phyloP scores from a whole-genome alignment of 2,888 invertebrate genomes.

The Parelbella ahira region DNA sequence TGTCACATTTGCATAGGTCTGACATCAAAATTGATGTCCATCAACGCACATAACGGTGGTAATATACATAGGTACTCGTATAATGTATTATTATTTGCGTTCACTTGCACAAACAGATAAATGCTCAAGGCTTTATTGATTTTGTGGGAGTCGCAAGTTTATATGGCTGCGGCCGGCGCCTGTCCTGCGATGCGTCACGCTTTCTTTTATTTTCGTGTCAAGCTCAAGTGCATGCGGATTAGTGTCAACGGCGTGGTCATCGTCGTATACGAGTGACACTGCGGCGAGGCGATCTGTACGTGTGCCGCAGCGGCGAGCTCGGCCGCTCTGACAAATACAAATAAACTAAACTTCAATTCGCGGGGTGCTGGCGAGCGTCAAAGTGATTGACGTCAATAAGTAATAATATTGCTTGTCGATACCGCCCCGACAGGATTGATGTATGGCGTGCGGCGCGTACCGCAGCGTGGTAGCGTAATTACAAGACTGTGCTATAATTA shows the following conservation, averaged over 20 bases:
- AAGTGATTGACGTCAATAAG: conserved; percentile 29
- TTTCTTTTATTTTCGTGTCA: conserved; percentile 61
- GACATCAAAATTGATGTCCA: neutral
- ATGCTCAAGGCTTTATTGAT: conserved; percentile 1
- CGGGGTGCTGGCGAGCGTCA: conserved; percentile 14
- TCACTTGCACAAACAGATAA: neutral
- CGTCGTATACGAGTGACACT: conserved; percentile 42
- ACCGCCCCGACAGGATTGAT: conserved; percentile 30
- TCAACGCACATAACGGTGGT: neutral
- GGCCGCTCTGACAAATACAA: no score
- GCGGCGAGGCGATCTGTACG: conserved; percentile 35
- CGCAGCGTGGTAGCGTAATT: conserved; percentile 20
- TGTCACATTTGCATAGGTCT: no score
- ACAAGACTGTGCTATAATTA: conserved; percentile 22
- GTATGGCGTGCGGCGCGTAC: conserved; percentile 18
- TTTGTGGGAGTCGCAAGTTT: conserved; percentile 37
- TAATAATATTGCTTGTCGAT: conserved; percentile 31
- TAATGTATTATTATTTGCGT: conserved; percentile 1
- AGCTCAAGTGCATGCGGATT: conserved; percentile 47
- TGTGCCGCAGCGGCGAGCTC: no score
- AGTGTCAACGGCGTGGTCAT: conserved; percentile 44
- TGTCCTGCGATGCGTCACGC: conserved; percentile 46
- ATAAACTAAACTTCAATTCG: conserved; percentile 19
- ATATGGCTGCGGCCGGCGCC: conserved; percentile 30
- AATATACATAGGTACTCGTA: no score